Evolutionary conservation across 2,113 vertebrate genomes (phyloP).

Genomic region (Eurypyga helias): DNA sequence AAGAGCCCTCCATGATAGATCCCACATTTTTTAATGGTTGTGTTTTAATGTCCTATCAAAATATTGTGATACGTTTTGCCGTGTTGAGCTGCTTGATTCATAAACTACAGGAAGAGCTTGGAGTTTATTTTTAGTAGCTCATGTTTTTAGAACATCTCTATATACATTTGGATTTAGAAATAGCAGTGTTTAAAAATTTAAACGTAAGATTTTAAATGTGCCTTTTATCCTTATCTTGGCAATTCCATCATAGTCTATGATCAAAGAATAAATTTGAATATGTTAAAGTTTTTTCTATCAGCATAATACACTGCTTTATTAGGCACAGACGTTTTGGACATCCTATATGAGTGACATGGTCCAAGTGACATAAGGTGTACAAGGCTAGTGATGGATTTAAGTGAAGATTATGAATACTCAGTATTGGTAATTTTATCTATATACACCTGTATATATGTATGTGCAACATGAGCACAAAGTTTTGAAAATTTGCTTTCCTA

Average conservation of each 20-base stretch:
- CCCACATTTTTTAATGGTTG: background rate
- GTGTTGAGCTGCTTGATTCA: background rate
- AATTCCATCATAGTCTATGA: background rate
- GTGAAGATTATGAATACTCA: background rate
- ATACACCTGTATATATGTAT: background rate
- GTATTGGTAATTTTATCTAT: background rate
- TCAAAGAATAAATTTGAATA: conserved; percentile 19
- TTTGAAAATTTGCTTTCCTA: background rate
- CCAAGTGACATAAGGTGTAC: background rate
- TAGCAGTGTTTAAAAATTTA: conserved; percentile 25
- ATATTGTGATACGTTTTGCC: conserved; percentile 5
- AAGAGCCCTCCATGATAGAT: background rate
- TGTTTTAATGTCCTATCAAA: background rate
- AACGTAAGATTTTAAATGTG: background rate
- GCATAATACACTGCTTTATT: background rate
- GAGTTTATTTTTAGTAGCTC: conserved; percentile 7
- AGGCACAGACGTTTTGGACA: background rate
- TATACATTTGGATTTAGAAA: conserved; percentile 16
- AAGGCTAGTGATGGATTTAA: background rate
- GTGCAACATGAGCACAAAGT: background rate
- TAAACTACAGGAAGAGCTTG: background rate
- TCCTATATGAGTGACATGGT: background rate
- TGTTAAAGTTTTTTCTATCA: background rate
- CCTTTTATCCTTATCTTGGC: conserved; percentile 26
- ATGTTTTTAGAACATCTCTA: background rate